A percentile compares a stretch with the other conserved stretches of the same genome.
Evolutionary conservation across 1,140 invertebrate species (phyloP).

Genomic region (Hesperophylax magnus): DNA sequence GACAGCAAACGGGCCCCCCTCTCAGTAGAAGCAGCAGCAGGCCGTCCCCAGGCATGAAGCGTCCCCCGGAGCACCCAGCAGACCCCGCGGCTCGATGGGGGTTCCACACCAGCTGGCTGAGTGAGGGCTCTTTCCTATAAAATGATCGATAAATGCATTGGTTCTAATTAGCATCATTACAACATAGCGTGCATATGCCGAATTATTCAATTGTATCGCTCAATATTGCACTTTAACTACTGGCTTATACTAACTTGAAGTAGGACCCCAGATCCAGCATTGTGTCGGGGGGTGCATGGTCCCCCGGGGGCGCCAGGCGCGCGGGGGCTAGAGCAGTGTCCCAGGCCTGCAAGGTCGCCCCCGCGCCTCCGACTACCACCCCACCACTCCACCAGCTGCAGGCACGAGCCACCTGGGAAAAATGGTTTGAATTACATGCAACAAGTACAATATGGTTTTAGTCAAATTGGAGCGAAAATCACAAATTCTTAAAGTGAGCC

Average conservation of each 20-base stretch:
- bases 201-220: no score
- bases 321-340: slow-evolving; percentile 50
- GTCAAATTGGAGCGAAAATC: no score
- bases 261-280: slow-evolving; percentile 49
- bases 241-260: slow-evolving; percentile 41
- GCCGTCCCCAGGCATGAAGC: slow-evolving; percentile 45
- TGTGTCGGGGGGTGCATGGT: slow-evolving; percentile 48
- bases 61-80: not conserved
- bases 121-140: slow-evolving; percentile 50
- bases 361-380: slow-evolving; percentile 47
- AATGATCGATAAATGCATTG: no score
- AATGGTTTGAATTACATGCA: no score
- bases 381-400: slow-evolving; percentile 53
- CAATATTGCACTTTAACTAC: no score
- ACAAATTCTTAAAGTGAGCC: no score
- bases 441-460: no score
- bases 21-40: slow-evolving; percentile 49
- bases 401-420: slow-evolving; percentile 43
- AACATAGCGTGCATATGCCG: no score
- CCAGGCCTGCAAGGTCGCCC: slow-evolving; percentile 52
- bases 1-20: slow-evolving; percentile 48
- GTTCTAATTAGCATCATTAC: no score
- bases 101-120: slow-evolving; percentile 51
- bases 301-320: slow-evolving; percentile 41
- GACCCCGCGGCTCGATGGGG: slow-evolving; percentile 12